Evolutionary conservation across 2,113 vertebrate species (phyloP).

Genomic region (Bos indicus): DNA sequence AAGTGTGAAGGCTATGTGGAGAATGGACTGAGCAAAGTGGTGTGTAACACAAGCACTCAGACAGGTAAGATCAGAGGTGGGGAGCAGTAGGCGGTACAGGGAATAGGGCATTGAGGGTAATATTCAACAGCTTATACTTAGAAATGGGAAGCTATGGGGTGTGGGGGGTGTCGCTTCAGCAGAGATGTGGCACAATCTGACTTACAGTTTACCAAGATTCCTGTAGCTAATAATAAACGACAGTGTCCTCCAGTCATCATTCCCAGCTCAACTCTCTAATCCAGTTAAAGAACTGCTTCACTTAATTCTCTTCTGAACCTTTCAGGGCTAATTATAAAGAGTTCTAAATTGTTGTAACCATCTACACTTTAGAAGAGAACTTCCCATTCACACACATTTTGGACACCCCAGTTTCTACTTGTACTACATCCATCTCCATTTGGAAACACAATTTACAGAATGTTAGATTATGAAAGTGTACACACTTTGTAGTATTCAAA

Average conservation of each 20-base stretch:
- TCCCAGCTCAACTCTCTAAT: background rate
- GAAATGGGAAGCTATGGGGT: background rate
- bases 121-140: background rate
- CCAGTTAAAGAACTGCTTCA: background rate
- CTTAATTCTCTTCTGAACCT: background rate
- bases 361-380: background rate
- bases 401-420: background rate
- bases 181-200: background rate
- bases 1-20: background rate
- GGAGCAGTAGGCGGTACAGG: fast-evolving
- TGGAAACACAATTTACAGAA: background rate
- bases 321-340: background rate
- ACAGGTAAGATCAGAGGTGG: background rate
- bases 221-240: background rate
- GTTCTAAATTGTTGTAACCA: background rate
- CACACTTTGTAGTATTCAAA: background rate
- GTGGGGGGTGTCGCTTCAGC: background rate
- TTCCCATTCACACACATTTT: background rate
- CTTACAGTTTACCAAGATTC: background rate
- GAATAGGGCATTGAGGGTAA: background rate
- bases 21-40: background rate
- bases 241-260: background rate
- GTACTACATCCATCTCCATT: background rate
- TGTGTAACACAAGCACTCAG: background rate
- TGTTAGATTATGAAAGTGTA: background rate